A percentile compares a stretch with the other conserved stretches of the same genome.
These are phyloP conservation scores for Cephus nigrinus DNA, from an alignment of 2,888 invertebrate species.

Conservation along the genomic window DNA sequence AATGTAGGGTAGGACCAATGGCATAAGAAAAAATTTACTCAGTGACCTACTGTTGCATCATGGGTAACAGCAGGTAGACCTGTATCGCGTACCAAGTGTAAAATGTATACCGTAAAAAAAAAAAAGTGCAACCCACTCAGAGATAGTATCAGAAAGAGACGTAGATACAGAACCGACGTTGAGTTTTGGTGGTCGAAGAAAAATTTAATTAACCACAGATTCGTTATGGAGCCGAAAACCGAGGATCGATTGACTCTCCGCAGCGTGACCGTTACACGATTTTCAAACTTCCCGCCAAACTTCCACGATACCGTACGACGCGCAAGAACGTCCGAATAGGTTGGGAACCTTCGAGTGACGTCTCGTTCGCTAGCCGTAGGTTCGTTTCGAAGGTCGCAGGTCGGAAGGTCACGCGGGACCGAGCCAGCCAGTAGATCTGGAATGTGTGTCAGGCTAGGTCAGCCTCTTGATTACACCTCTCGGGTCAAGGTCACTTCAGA, in stretches of 20 bases:
- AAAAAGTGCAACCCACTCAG: too few relatives aligned
- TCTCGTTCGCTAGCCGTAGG: background rate
- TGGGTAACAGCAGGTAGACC: background rate
- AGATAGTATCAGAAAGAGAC: background rate
- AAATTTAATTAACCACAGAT: background rate
- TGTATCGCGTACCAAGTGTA: background rate
- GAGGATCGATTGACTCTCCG: background rate
- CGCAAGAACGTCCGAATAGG: background rate
- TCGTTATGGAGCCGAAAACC: background rate
- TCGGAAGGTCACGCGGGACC: conserved; percentile 32
- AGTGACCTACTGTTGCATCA: background rate
- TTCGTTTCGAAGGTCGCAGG: conserved; percentile 27
- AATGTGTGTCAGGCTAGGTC: conserved; percentile 57
- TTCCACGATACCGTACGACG: background rate
- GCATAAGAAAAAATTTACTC: background rate
- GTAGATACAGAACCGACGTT: background rate
- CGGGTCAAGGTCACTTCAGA: conserved; percentile 53
- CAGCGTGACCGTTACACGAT: background rate
- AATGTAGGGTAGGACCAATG: background rate
- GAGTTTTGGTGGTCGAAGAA: background rate
- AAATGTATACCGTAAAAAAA: too few relatives aligned
- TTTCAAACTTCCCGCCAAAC: background rate
- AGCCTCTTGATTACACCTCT: conserved; percentile 44
- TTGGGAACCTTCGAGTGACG: background rate
- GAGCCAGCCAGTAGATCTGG: conserved; percentile 17